Evolutionary conservation across 2,888 invertebrate genomes (phyloP), one percentile per base, ranked within the genome.

Genomic region (Neelides folsomi): DNA sequence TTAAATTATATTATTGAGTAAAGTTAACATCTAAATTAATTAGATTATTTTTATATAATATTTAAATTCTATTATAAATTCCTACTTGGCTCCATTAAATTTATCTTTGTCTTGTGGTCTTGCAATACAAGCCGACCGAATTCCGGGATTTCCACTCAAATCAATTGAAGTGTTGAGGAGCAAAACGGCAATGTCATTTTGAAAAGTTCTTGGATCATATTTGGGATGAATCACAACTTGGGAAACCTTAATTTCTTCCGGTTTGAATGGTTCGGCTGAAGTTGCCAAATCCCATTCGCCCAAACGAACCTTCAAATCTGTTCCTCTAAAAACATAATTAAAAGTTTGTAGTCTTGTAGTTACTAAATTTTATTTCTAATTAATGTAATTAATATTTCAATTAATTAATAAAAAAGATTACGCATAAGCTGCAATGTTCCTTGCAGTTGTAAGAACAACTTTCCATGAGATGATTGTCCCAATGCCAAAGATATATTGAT

Each of bases 211-310:
- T 5, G 56, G 48, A 42, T 60, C 56, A 38, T 53, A 60, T 13
- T 55, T 51, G 9, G 60, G 58, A 39, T 64, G 64, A 18, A 64
- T 50, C 2, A 62, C 53, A 49, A 57, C 57, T 36, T 52, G 49
- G 27, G 35, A 34, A 1, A 62, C 61, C 4, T 41, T 41, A 18
- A 52, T 53, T 45, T 62, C 64, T 40, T 56, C 47, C 1, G 61
- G 58, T 20, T 58, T 55, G 41, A 62, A 64, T 0, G 64, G 64
- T 19, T 64, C 64, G 44, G 59, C 59, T 19, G 51, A 53, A 1
- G 57, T 53, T 5, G 54, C 53, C 16, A 62, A 47, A 39, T 64
- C 64, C 64, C 64, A 64, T 46, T 64, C 64, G 0, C 64, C 64
- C 7, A 64, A 39, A 27, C 64, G 51, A 4, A 64, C 62, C 42